Base-by-base conservation (phyloP, 2,888 invertebrate genomes). In the Serrognathus titanus region DNA sequence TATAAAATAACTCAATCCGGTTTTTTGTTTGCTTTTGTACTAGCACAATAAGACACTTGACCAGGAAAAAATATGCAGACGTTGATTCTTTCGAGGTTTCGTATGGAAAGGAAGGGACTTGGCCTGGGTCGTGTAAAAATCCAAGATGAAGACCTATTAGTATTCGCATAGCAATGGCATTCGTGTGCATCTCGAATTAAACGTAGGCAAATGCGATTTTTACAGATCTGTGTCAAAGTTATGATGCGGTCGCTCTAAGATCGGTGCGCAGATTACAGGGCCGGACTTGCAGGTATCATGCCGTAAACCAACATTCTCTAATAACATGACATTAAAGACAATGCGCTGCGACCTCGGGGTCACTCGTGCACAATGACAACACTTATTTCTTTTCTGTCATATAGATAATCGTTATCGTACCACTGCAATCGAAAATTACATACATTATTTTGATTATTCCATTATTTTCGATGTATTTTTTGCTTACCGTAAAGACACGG, bases 251-350 rank as follows among this genome's bases (percentile, higher is more conserved):
- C 59, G 61, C 61, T 61, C 40, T 57, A 60, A 52, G 61, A 68
- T 69, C 70, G 69, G 68, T 65, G 57, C 35, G 60, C 49, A 68
- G 70, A 71, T 71, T 70, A 71, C 63, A 69, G 69, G 64, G 61
- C 63, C 63, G 64, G 59, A 65, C 63, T 68, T 63, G 59, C 63
- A 57, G 53, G 63, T 64, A 64, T 64, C 62, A 57, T 57, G 55
- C 60, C 63, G 62, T 68, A 67, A 70, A 71, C 68, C 69, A 69
- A 70, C 70, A 71, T 66, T 63, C 64, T 65, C 64, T 70, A 71
- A 71, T 72, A 65, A 68, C 66, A 70, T 64, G 66, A 64, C 64
- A 71, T 69, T 67, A 66, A 59, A 64, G 62, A 66, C 65, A 68
- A 68, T 69, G 58, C 59, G 58, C 55, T 47, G 38, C 64, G 69